Evolutionary conservation across 2,888 invertebrate species (phyloP).

Genomic region (Dioctria linearis): DNA sequence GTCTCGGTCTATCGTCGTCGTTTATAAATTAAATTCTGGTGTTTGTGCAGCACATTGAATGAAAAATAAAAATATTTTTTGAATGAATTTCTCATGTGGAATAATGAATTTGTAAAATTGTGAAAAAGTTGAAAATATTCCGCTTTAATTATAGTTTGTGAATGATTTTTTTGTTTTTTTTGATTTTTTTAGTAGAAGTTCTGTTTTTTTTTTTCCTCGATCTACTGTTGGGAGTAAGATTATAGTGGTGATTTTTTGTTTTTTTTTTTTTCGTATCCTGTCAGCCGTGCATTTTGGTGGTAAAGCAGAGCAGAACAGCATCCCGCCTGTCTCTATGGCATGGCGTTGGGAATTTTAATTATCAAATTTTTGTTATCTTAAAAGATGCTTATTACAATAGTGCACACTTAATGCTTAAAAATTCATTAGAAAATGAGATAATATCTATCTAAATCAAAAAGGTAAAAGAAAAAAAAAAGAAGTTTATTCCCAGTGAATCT

Average conservation of each 20-base stretch:
- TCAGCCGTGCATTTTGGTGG: background rate
- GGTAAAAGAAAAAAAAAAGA: no score
- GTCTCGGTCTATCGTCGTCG: slow-evolving; percentile 25
- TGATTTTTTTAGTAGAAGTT: no score
- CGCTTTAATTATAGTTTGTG: background rate
- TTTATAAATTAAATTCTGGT: background rate
- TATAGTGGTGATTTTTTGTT: background rate
- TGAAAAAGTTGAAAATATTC: background rate
- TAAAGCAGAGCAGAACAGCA: background rate
- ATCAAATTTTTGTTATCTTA: no score
- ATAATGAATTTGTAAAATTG: slow-evolving; percentile 5
- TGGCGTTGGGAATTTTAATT: slow-evolving; percentile 32
- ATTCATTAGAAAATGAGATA: no score
- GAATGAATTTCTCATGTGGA: background rate
- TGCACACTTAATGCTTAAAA: no score
- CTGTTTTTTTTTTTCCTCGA: no score
- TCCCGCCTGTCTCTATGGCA: slow-evolving; percentile 43
- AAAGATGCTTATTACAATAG: no score
- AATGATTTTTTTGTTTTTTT: background rate
- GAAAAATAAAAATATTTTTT: slow-evolving; percentile 3
- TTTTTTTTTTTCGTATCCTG: slow-evolving; percentile 4
- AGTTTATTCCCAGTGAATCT: no score
- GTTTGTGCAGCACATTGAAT: background rate
- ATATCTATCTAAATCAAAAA: no score
- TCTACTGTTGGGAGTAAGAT: background rate